Evolutionary conservation across 2,888 invertebrate species (phyloP), one percentile per base, ranked within the genome.

Genomic region (Drosophila merina): DNA sequence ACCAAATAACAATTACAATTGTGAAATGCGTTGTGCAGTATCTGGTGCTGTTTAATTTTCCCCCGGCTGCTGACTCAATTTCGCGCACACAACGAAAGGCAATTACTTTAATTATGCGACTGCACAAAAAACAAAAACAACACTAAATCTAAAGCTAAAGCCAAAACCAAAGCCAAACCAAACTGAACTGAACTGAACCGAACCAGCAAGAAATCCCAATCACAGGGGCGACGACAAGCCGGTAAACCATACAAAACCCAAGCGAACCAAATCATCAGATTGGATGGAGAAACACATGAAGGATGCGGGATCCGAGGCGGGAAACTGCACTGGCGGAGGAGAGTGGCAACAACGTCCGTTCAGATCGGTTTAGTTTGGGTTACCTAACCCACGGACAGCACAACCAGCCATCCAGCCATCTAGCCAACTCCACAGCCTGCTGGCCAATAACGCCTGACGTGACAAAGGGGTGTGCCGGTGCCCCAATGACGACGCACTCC

Each of bases 21-120:
- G 86, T 86, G 84, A 81, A 83, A 86, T 79, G 84, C 79, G 73
- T 74, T 63, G 68, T 58, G 57, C 54, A 51, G 57, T 52, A 49
- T 47, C 57, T 68, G 57, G 45, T 57, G 64, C 55, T 66, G 62
- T 68, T 77, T 77, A 79, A 79, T 69, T 68, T 72, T 48, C 66
- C 63, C 60, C 59, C 70, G 67, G 72, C 75, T 77, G 81, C 86
- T 63, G 64, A 63, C 83, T 72, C 86, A 80, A 80, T 70, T 75
- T 83, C 72, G 69, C 73, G 74, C 75, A 79, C 57, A 71, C 78
- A 77, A 78, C 82, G 75, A 70, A 75, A 79, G 82, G 80, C 82
- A 82, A 82, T 82, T 82, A 86, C 83, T 83, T 86, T 80, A 82
- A 82, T 82, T 83, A 82, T 86, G 83, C 86, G 80, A 82, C 75